Conservation (phyloP, 2,888 invertebrate genomes). For the Leucophenga montana region DNA sequence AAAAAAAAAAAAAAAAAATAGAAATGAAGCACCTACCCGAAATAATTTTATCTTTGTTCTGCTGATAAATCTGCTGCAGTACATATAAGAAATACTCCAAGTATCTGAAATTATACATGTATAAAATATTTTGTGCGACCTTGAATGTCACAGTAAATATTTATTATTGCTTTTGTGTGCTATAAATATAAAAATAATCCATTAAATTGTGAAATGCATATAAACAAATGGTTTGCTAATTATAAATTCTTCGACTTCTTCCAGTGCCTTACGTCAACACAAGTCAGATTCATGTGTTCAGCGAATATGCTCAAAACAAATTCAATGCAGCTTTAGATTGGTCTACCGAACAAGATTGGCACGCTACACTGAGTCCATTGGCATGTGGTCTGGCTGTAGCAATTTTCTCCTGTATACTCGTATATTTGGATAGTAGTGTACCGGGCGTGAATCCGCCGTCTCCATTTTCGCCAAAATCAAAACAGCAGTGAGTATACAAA, state of each 20-base stretch:
- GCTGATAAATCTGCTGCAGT: too few species aligned
- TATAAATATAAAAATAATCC: not conserved
- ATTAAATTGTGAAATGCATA: conserved; percentile 24
- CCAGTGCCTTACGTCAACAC: conserved; percentile 61
- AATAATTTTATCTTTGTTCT: too few species aligned
- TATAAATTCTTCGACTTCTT: conserved; percentile 8
- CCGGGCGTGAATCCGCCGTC: conserved; percentile 78
- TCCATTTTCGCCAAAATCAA: conserved; percentile 75
- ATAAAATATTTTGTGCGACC: too few species aligned
- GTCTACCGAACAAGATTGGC: conserved; percentile 56
- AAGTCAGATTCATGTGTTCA: conserved; percentile 52
- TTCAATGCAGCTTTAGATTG: conserved; percentile 55
- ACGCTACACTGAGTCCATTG: conserved; percentile 56
- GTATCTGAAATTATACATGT: too few species aligned
- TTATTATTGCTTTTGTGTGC: not conserved
- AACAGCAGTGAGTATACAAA: conserved; percentile 68
- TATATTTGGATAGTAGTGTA: conserved; percentile 77
- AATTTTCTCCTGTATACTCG: conserved; percentile 76
- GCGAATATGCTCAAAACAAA: conserved; percentile 53
- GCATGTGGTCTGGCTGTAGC: conserved; percentile 75
- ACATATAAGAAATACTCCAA: too few species aligned
- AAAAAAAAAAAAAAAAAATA: too few species aligned
- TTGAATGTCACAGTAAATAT: not conserved
- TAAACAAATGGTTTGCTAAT: not conserved
- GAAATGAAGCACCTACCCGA: too few species aligned